These are phyloP conservation scores for Panulirus ornatus DNA, from an alignment of 1,140 invertebrate species.

Conservation along the genomic window DNA sequence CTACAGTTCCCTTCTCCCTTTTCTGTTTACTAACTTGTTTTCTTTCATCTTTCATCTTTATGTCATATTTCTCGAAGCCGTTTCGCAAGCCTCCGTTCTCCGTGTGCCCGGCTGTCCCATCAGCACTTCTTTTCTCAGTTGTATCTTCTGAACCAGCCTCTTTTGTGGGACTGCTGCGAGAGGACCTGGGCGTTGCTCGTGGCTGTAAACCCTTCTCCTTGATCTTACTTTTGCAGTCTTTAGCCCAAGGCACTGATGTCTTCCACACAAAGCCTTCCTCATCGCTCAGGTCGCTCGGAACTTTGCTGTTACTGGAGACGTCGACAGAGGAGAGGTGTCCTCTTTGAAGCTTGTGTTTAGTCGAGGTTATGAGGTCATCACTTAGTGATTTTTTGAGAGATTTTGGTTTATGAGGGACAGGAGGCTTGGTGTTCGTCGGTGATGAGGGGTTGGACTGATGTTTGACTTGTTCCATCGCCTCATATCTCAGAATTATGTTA, in stretches of 20 bases:
- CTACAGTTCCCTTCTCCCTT: neutral
- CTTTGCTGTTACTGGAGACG: neutral
- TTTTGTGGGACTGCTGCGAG: neutral
- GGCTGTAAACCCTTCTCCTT: slow-evolving; percentile 17
- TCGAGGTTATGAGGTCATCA: too few species aligned
- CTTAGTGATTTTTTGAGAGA: neutral
- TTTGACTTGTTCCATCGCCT: slow-evolving; percentile 26
- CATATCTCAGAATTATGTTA: slow-evolving; percentile 44
- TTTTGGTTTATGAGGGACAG: neutral
- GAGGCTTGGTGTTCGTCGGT: neutral
- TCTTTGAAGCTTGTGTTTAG: neutral
- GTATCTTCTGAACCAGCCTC: neutral
- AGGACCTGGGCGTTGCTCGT: slow-evolving; percentile 5
- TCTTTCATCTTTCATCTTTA: neutral
- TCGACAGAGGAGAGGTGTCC: neutral
- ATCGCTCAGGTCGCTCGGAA: neutral
- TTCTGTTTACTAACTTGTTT: neutral
- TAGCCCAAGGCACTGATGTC: neutral
- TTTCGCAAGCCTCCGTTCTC: neutral
- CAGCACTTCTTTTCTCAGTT: neutral
- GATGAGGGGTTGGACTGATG: neutral
- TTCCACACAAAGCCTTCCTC: neutral
- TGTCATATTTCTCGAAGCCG: neutral
- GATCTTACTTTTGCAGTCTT: slow-evolving; percentile 18
- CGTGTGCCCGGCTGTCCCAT: neutral